Conservation (phyloP, 2,888 invertebrate genomes). For the Villa cingulata region DNA sequence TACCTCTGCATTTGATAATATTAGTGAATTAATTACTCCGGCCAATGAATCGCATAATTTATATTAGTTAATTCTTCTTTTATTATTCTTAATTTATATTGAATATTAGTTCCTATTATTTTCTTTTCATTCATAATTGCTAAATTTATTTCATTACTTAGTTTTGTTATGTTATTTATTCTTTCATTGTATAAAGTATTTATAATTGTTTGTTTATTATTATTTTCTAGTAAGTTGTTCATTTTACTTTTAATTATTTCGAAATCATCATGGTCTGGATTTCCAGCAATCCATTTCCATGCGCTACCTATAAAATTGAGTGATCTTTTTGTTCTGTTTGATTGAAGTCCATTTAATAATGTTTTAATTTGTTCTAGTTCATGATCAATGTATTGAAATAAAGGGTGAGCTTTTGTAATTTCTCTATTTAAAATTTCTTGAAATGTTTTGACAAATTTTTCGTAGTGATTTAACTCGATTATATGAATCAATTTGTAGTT, state of each 20-base stretch:
- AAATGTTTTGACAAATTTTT: too few relatives aligned
- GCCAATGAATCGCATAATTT: constrained; percentile 12
- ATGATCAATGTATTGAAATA: not conserved
- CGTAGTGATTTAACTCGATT: not conserved
- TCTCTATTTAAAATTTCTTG: too few relatives aligned
- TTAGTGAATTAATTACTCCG: constrained; percentile 14
- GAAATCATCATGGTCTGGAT: constrained; percentile 3
- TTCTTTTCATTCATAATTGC: not conserved
- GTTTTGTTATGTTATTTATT: constrained; percentile 2
- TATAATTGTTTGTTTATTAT: constrained; percentile 2
- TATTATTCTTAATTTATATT: constrained; percentile 12
- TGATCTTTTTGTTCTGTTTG: not conserved
- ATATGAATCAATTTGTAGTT: constrained; percentile 9
- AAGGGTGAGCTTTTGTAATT: not conserved
- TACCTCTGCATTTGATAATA: constrained; percentile 13
- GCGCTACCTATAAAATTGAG: not conserved
- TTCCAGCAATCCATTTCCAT: constrained; percentile 4
- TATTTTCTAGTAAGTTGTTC: constrained; percentile 2
- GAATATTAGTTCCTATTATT: constrained; percentile 2
- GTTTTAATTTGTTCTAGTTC: not conserved
- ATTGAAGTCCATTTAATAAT: not conserved
- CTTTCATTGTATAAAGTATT: constrained; percentile 1
- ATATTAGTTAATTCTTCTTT: constrained; percentile 12
- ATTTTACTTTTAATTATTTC: constrained; percentile 2
- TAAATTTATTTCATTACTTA: not conserved